Conservation (phyloP, 2,113 vertebrate species). For the Melanotaenia duboulayi region DNA sequence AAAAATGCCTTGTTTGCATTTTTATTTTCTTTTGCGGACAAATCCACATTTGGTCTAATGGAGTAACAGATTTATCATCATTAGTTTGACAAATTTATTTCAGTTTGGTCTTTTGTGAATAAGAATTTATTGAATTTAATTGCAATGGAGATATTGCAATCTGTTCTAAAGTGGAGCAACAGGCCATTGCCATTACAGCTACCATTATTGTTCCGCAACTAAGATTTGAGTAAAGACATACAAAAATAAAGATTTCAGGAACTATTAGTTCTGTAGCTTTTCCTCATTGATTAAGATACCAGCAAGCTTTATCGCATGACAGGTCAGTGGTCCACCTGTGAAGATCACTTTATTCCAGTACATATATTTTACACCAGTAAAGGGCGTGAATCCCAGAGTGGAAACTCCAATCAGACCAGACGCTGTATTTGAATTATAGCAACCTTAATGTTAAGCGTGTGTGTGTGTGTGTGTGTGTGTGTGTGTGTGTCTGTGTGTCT, state of each 20-base stretch:
- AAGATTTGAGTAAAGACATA: not conserved
- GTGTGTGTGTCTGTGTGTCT: too few species aligned
- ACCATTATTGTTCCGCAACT: not conserved
- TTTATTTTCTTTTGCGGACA: not conserved
- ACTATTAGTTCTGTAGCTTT: constrained; percentile 1
- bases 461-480: too few species aligned
- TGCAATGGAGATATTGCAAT: not conserved
- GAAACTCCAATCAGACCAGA: constrained; percentile 55
- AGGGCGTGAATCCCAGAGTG: constrained; percentile 36
- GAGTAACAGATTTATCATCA: not conserved
- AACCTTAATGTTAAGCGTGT: constrained; percentile 30
- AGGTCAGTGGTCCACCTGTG: not conserved
- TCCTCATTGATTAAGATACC: constrained; percentile 38
- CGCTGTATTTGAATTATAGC: constrained; percentile 61
- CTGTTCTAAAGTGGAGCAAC: not conserved
- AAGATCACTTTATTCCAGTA: constrained; percentile 53
- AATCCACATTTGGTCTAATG: not conserved
- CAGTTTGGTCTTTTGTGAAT: not conserved
- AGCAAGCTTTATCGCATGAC: constrained; percentile 8
- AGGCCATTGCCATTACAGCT: too few species aligned
- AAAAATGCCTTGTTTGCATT: not conserved
- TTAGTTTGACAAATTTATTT: not conserved
- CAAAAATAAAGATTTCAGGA: constrained; percentile 9
- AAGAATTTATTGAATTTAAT: not conserved
- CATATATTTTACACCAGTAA: constrained; percentile 46